Evolutionary conservation across 2,797 vertebrate genomes (phyloP), one percentile per base, ranked within the genome.

Genomic region (Pseudopleuronectes americanus): DNA sequence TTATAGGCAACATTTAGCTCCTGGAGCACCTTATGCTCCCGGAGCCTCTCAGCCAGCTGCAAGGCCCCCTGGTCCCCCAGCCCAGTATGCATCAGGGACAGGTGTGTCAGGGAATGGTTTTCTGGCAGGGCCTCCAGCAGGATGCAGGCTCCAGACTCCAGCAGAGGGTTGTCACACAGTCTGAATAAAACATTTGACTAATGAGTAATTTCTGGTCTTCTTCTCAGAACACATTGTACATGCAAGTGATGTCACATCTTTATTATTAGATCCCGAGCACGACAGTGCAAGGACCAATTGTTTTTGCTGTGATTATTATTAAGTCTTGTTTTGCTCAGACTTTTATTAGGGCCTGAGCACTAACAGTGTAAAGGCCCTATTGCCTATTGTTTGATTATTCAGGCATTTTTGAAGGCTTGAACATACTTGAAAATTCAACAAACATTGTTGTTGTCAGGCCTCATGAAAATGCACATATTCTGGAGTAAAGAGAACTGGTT

Each of bases 1-100:
- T 99, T 99, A 80, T 97, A 97, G 77, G 97, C 97, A 83, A 99
- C 94, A 0, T 99, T 97, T 66, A 99, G 93, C 83, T 98, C 97
- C 92, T 92, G 90, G 2, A 99, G 93, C 14, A 90, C 88, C 1
- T 58, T 55, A 80, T 97, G 96, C 23, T 80, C 43, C 9, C 89
- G 80, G 71, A 99, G 92, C 33, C 78, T 91, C 52, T 85, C 62
- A 8, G 96, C 94, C 66, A 99, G 89, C 47, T 95, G 76, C 51
- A 92, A 61, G 0, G 96, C 92, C 0, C 94, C 96, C 3, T 24
- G 16, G 68, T 99, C 96, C 1, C 95, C 96, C 63, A 99, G 86
- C 0, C 92, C 91, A 0, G 97, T 97, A 93, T 98, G 96, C 88
- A 99, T 95, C 74, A 99, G 91, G 36, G 95, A 96, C 78, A 99